These are phyloP conservation scores for Andrena trimmerana DNA, from an alignment of 2,888 invertebrate species.

Conservation along the genomic window DNA sequence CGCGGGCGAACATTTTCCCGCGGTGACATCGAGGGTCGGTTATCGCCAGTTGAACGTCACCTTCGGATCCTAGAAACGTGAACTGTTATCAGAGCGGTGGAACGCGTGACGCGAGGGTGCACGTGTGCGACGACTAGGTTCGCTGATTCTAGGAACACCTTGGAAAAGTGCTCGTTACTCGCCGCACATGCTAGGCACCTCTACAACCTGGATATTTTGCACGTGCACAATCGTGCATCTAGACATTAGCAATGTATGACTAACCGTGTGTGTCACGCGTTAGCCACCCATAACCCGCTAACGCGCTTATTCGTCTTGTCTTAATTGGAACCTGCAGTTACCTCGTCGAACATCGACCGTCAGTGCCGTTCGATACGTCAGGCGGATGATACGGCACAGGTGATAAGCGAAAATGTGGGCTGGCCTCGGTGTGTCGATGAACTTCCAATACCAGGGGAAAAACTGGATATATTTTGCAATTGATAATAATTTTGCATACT, in stretches of 20 bases:
- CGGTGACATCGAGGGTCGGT: too few species aligned
- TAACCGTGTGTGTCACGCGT: constrained; percentile 51
- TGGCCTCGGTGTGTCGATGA: too few species aligned
- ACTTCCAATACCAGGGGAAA: too few species aligned
- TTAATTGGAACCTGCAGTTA: constrained; percentile 30
- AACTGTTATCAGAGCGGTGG: constrained; percentile 10
- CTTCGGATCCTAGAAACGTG: background rate
- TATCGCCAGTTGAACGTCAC: too few species aligned
- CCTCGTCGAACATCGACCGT: constrained; percentile 23
- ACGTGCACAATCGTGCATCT: constrained; percentile 20
- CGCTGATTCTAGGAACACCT: constrained; percentile 46
- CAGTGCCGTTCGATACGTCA: background rate
- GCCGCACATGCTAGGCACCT: constrained; percentile 12
- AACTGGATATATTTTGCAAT: too few species aligned
- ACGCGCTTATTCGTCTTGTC: constrained; percentile 13
- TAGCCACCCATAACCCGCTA: constrained; percentile 33
- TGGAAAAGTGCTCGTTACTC: constrained; percentile 45
- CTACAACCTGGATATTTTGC: background rate
- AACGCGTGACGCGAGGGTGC: constrained; percentile 6
- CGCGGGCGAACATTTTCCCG: too few species aligned
- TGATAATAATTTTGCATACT: too few species aligned
- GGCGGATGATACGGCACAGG: background rate
- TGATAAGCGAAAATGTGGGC: constrained; percentile 21
- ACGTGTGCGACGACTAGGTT: constrained; percentile 19
- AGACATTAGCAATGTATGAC: constrained; percentile 48